phyloP scores from a whole-genome alignment of 2,113 vertebrate species.

The Peromyscus leucopus region DNA sequence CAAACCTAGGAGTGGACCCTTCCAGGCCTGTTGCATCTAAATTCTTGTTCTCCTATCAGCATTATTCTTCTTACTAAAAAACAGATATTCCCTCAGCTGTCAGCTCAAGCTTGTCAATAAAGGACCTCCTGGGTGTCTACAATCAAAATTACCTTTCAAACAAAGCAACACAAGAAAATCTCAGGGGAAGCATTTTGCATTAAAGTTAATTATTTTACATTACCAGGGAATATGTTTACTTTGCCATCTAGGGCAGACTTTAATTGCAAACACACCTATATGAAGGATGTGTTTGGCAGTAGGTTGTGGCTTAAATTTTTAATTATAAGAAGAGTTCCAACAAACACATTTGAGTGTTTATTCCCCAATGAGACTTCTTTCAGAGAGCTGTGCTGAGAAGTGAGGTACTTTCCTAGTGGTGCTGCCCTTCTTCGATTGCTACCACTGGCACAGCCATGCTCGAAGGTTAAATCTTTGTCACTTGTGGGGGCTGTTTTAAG shows the following conservation, averaged over 20 bases:
- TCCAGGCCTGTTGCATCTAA: not conserved
- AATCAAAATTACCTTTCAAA: not conserved
- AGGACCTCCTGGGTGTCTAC: not conserved
- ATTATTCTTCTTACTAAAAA: conserved; percentile 3
- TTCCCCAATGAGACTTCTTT: not conserved
- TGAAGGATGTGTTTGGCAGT: not conserved
- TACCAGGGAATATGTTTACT: not conserved
- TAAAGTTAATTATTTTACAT: conserved; percentile 9
- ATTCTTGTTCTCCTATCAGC: not conserved
- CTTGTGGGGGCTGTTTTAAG: not conserved
- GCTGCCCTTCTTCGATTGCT: not conserved
- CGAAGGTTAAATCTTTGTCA: not conserved
- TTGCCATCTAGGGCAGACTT: not conserved
- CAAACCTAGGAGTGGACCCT: not conserved
- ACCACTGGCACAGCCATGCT: not conserved
- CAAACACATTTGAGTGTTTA: conserved; percentile 44
- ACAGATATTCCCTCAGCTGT: not conserved
- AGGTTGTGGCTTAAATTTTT: conserved; percentile 25
- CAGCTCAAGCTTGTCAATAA: not conserved
- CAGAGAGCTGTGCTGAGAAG: not conserved
- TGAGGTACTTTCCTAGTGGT: not conserved
- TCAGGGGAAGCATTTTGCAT: not conserved
- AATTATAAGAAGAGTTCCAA: conserved; percentile 30
- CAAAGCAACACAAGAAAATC: conserved; percentile 15
- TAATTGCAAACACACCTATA: not conserved